These are phyloP conservation scores for Heteromormyrus szaboi DNA, from an alignment of 2,797 vertebrate species.

Conservation along the genomic window DNA sequence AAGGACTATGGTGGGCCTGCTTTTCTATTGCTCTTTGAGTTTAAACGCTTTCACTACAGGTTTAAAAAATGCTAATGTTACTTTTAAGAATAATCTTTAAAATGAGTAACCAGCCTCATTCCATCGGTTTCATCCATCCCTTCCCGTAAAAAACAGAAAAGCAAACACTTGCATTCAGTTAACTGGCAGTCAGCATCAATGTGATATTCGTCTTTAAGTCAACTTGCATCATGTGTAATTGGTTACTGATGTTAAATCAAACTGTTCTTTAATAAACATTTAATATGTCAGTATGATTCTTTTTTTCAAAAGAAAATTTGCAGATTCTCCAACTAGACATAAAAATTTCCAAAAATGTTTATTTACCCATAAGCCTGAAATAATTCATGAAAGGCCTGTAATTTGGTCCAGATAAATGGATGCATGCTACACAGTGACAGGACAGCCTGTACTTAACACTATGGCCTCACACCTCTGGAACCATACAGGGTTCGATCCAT, in stretches of 20 bases:
- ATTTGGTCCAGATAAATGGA: slow-evolving; percentile 7
- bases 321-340: background rate
- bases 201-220: background rate
- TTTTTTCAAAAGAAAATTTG: background rate
- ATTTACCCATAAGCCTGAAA: background rate
- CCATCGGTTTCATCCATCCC: background rate
- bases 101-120: background rate
- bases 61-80: background rate
- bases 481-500: background rate
- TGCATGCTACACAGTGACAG: background rate
- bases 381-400: background rate
- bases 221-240: background rate
- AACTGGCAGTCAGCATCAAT: background rate
- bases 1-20: too few species aligned
- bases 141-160: background rate
- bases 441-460: background rate
- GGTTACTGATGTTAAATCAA: background rate
- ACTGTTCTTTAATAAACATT: background rate
- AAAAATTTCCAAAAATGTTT: background rate
- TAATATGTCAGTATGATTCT: background rate
- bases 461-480: background rate
- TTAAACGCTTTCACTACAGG: background rate
- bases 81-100: background rate
- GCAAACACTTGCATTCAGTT: background rate
- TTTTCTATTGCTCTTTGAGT: background rate